Evolutionary conservation across 2,888 invertebrate genomes (phyloP), one percentile per base, ranked within the genome.

Genomic region (Cephalotes varians): DNA sequence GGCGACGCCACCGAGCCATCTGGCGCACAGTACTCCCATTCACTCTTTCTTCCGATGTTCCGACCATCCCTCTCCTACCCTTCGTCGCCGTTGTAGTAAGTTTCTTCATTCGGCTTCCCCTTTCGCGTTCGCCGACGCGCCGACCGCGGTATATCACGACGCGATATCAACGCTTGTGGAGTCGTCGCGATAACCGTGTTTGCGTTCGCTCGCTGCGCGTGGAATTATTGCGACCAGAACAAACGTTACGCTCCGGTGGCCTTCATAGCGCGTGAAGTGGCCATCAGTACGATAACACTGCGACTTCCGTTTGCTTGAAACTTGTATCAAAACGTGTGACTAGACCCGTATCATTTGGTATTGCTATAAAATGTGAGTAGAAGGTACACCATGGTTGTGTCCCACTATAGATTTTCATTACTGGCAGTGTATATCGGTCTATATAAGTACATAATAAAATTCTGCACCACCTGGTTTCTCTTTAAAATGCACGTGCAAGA

Each of bases 11-110:
- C 37, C 85, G 79, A 90, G 31, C 90, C 91, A 92, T 91, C 91
- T 91, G 92, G 90, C 88, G 49, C 77, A 91, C 91, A 91, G 92
- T 89, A 91, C 86, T 86, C 83, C 87, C 91, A 91, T 92, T 91
- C 91, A 91, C 86, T 88, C 88, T 83, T 87, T 83, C 86, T 83
- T 86, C 83, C 86, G 83, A 77, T 51, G 44, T 51, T 73, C 60
- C 34, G 54, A 47, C 54, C 44, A 54, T 54, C 56, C 56, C 67
- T 58, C 62, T 25, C 79, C 9, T 37, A 6, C n/a, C 58, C 56
- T 51, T 15, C 56, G 40, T 65, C 51, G n/a, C 58, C 73, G 79
- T 81, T 56, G 83, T 86, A 84, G 82, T 81, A 81, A 54, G 77
- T 76, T 86, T 86, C 84, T 82, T 83, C 86, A 67, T 73, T 73